Base-by-base conservation (phyloP, 1,140 invertebrate species). In the Drosophila miranda region DNA sequence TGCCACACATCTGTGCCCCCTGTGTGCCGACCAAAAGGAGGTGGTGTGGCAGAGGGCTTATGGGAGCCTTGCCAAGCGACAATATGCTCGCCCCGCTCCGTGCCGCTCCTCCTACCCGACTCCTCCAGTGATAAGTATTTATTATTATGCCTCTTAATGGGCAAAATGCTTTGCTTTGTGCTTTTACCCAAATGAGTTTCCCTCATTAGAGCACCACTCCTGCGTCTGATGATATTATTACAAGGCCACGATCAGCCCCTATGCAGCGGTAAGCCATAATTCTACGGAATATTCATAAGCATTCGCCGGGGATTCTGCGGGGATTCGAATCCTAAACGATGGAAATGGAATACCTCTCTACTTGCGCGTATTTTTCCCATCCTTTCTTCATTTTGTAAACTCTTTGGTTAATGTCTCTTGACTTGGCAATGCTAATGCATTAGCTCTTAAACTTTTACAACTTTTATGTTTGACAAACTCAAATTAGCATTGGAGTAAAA, bases 151-250 rank as follows among this genome's bases (percentile, higher is more conserved):
- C 78, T 87, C 86, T 87, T 82, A 87, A 87, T 78, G 78, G 74
- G 51, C 48, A 57, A 68, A 78, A 67, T 64, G 78, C 75, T 62
- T 74, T 59, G 64, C 66, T 68, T 73, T 73, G 62, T 78, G 82
- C 82, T 87, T 82, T 87, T 87, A 88, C 62, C 70, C 82, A 87
- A 87, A 87, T 87, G 82, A 87, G 83, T 87, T 87, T 87, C 74
- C 56, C 83, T 87, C 82, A 87, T 87, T 87, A 87, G 58, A 72
- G 77, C 45, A 34, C 54, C 63, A 21, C 66, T 48, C 57, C 62
- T 49, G 56, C 42, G 60, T 66, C 66, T 67, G 64, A 68, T 48
- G 64, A 26, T 68, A 48, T 68, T 67, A 26, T 38, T 67, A 48
- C 42, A 55, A 52, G 23, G 21, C 19, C 2, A 48, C 21, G 14